Percentiles rank a stretch among this genome's conserved stretches.
Evolutionary conservation across 2,797 vertebrate species (phyloP).

Genomic region (Geotria australis): DNA sequence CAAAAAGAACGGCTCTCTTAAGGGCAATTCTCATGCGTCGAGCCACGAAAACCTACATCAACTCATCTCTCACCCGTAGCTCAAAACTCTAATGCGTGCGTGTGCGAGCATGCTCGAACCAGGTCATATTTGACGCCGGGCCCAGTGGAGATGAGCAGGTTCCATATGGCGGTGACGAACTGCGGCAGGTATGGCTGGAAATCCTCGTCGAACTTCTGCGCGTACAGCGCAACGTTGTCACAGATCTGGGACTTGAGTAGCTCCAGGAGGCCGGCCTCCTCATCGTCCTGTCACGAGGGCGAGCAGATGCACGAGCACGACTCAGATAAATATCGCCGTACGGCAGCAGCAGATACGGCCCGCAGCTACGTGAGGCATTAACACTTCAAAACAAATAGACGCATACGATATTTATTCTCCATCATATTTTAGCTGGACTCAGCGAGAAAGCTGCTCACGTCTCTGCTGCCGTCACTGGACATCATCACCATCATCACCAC

Average conservation of each 20-base stretch:
- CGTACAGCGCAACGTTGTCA: conserved; percentile 87
- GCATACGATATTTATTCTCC: too few species aligned
- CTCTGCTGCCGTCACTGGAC: too few species aligned
- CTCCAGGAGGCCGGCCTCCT: conserved; percentile 80
- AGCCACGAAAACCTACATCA: too few species aligned
- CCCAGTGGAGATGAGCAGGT: conserved; percentile 76
- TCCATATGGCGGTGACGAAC: conserved; percentile 95
- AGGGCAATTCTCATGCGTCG: too few species aligned
- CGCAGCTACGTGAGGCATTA: not conserved
- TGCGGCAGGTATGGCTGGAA: conserved; percentile 78
- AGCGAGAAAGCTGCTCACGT: too few species aligned
- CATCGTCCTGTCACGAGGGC: conserved; percentile 42
- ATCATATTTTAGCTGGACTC: too few species aligned
- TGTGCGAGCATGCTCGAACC: conserved; percentile 16
- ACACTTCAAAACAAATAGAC: not conserved
- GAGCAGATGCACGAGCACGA: conserved; percentile 7
- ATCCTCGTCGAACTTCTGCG: conserved; percentile 93
- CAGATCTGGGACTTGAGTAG: conserved; percentile 91
- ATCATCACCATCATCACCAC: too few species aligned
- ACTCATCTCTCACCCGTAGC: too few species aligned
- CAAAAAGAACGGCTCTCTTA: too few species aligned
- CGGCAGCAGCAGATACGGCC: not conserved
- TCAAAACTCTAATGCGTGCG: too few species aligned
- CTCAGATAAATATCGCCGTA: conserved; percentile 1
- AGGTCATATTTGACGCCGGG: conserved; percentile 94